These are phyloP conservation scores for Otus scops DNA, from an alignment of 2,797 vertebrate species.

Conservation along the genomic window DNA sequence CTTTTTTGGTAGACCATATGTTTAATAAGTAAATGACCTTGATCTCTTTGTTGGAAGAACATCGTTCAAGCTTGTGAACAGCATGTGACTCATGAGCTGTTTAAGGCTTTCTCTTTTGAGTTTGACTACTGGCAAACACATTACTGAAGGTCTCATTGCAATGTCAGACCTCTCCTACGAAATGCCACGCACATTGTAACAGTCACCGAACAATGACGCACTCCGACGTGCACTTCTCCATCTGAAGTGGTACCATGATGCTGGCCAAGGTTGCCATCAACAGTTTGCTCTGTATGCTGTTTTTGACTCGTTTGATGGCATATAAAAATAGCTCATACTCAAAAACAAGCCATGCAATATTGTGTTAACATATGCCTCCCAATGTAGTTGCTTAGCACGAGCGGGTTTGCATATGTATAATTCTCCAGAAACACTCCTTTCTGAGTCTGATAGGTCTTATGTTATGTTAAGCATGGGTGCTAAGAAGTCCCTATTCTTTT, in stretches of 20 bases:
- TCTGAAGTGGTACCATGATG: not conserved
- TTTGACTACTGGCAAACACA: not conserved
- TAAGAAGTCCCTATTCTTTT: not conserved
- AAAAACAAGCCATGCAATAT: not conserved
- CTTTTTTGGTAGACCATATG: slow-evolving; percentile 47
- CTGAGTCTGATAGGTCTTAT: not conserved
- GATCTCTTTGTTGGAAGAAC: not conserved
- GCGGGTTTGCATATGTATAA: not conserved
- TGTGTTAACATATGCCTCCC: not conserved
- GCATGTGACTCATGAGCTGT: not conserved
- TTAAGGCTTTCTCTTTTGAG: not conserved
- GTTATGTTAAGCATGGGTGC: not conserved
- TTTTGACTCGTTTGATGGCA: not conserved
- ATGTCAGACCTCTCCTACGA: not conserved
- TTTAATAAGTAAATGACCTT: slow-evolving; percentile 7
- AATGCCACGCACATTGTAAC: fast-evolving
- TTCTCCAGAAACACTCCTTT: not conserved
- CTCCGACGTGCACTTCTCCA: not conserved
- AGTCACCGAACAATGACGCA: fast-evolving
- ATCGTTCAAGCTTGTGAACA: not conserved
- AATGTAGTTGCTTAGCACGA: not conserved
- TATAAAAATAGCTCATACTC: not conserved
- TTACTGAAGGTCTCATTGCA: not conserved
- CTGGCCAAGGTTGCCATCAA: not conserved
- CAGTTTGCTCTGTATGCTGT: not conserved